These are phyloP conservation scores for Diploscapter pachys DNA, from an alignment of 1,140 invertebrate genomes.

Conservation along the genomic window DNA sequence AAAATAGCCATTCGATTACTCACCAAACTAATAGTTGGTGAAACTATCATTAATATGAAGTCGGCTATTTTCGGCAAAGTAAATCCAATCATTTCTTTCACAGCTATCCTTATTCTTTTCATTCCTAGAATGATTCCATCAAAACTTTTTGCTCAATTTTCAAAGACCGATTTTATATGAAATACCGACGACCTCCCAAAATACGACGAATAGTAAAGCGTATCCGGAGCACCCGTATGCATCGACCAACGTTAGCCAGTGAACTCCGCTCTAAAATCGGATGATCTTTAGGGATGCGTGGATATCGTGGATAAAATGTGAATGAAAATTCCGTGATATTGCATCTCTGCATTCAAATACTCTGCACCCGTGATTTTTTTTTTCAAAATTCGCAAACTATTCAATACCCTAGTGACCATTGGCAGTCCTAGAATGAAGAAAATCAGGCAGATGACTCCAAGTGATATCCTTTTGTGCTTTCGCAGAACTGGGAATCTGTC, in stretches of 20 bases:
- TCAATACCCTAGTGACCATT: constrained; percentile 44
- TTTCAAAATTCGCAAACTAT: constrained; percentile 39
- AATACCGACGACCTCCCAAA: constrained; percentile 89
- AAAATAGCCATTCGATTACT: constrained; percentile 1
- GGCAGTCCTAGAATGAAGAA: constrained; percentile 57
- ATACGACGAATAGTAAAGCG: constrained; percentile 89
- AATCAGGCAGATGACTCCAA: constrained; percentile 48
- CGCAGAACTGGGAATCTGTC: constrained; percentile 54
- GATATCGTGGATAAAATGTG: not conserved
- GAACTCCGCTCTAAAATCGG: constrained; percentile 77
- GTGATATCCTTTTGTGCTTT: constrained; percentile 55
- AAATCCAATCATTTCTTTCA: constrained; percentile 87
- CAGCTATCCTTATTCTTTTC: constrained; percentile 79
- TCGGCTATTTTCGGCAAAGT: constrained; percentile 79
- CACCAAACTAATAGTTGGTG: constrained; percentile 64
- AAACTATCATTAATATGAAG: constrained; percentile 80
- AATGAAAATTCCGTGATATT: constrained; percentile 36
- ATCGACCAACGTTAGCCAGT: constrained; percentile 90
- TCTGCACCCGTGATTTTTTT: too few species aligned
- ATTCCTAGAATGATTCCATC: constrained; percentile 63
- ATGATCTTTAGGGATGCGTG: not conserved
- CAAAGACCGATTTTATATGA: constrained; percentile 86
- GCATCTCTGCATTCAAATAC: not conserved
- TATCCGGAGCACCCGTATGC: constrained; percentile 84
- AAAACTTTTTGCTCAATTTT: not conserved